phyloP scores from a whole-genome alignment of 2,888 invertebrate genomes.

The Taphrorychus bicolor region DNA sequence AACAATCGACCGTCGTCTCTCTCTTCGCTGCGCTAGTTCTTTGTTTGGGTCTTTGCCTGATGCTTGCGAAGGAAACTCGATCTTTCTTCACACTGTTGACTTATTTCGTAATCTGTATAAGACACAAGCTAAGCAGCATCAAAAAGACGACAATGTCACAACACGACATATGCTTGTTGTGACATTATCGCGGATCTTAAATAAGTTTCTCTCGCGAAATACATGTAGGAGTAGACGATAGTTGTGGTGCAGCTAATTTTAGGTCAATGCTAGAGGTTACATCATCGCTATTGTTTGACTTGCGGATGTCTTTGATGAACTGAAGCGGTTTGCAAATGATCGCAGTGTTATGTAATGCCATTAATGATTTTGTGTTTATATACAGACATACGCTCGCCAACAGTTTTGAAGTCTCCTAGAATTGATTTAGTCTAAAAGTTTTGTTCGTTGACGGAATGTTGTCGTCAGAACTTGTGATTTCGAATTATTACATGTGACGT shows the following conservation, averaged over 20 bases:
- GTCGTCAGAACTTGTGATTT: too few species aligned
- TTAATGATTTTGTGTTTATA: background rate
- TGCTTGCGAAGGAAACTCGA: background rate
- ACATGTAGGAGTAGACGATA: background rate
- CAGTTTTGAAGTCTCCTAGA: too few species aligned
- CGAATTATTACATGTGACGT: too few species aligned
- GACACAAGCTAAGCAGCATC: background rate
- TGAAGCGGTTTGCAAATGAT: background rate
- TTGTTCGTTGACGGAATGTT: too few species aligned
- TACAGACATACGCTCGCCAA: too few species aligned
- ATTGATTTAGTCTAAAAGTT: too few species aligned
- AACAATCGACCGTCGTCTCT: conserved; percentile 48
- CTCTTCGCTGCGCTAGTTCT: conserved; percentile 43
- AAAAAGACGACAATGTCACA: background rate
- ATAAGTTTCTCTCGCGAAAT: background rate
- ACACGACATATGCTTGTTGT: too few species aligned
- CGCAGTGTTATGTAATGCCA: background rate
- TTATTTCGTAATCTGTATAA: background rate
- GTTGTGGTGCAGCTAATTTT: conserved; percentile 15
- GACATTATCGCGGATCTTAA: background rate
- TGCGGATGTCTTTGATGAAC: background rate
- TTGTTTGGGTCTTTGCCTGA: conserved; percentile 42
- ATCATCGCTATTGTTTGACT: conserved; percentile 8
- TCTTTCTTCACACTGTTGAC: background rate
- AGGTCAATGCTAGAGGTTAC: conserved; percentile 30